phyloP scores from a whole-genome alignment of 2,888 invertebrate species.

The Matsumyia berberina region DNA sequence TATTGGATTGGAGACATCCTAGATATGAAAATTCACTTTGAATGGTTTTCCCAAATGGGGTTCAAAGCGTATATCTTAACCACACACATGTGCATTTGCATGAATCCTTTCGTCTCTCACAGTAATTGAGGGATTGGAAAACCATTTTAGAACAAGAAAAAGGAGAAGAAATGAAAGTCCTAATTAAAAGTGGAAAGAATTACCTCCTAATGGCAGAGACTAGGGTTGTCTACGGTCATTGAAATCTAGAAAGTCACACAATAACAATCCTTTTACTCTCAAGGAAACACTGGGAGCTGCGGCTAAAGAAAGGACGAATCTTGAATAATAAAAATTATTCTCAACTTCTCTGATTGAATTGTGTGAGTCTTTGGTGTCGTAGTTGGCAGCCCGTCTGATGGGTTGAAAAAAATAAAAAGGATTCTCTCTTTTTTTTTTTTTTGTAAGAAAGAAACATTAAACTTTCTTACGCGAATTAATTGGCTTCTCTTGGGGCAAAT shows the following conservation, averaged over 20 bases:
- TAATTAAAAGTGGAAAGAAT: constrained; percentile 42
- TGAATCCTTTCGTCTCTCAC: constrained; percentile 11
- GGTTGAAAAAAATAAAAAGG: background rate
- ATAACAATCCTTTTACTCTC: constrained; percentile 19
- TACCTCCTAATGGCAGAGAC: background rate
- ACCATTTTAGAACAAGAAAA: constrained; percentile 20
- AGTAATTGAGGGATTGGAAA: constrained; percentile 48
- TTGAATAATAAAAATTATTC: background rate
- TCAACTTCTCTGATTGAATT: constrained; percentile 64
- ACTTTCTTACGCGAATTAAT: constrained; percentile 65
- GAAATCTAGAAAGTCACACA: constrained; percentile 3
- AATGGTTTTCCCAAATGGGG: constrained; percentile 60
- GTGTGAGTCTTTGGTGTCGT: constrained; percentile 33
- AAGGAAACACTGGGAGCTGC: background rate
- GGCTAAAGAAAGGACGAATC: background rate
- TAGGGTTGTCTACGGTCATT: background rate
- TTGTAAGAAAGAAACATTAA: constrained; percentile 23
- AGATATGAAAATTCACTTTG: constrained; percentile 50
- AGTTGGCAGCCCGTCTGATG: constrained; percentile 19
- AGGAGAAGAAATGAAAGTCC: background rate
- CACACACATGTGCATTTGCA: constrained; percentile 25
- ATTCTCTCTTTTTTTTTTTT: background rate
- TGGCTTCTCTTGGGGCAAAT: constrained; percentile 55
- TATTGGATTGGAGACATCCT: constrained; percentile 57
- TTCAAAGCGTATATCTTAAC: constrained; percentile 24